Base-by-base conservation (phyloP, 2,113 vertebrate species). In the Bubo scandiacus region DNA sequence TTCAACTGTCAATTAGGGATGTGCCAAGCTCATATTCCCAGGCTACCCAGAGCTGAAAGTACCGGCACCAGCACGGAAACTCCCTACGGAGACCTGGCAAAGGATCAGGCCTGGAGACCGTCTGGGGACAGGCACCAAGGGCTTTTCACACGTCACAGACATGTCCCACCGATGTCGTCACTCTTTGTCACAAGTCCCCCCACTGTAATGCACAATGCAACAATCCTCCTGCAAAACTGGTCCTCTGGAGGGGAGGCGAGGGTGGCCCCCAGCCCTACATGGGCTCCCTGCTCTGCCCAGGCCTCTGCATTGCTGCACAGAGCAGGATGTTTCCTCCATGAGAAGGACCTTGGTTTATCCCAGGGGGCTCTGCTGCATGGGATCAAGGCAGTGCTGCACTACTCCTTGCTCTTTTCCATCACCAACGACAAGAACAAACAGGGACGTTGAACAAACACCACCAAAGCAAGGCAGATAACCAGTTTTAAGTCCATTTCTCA, bases 211-310 rank as follows among this genome's bases (percentile, higher is more conserved):
- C 36, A 38, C 55, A 34, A 40, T 7, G 9, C 45, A 80, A 47
- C 12, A 54, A 20, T 26, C 45, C 23, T 30, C 58, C 67, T 72
- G 47, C 38, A 54, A 61, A 83, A 17, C 25, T 8, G 16, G 6
- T 61, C 40, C 40, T 5, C 2, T 3, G 11, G 36, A 90, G 38
- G 36, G 8, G 43, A 43, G 29, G 7, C 1, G 9, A 62, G 15
- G 27, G 12, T 40, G 62, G 6, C 11, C 38, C 25, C 38, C 8
- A 43, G 2, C 38, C 40, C 43, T 9, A 0, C 2, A 1, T 0
- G 6, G 43, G 77, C 40, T 83, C 19, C 51, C n/a, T 2, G 0
- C 26, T 55, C 19, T 63, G 54, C 36, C 49, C 43, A 42, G 38
- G 10, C 3, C 6, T 17, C 78, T 66, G 23, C 22, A 6, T 3